phyloP scores from a whole-genome alignment of 64 coral and sea anemone species.

The Pachyseris speciosa region DNA sequence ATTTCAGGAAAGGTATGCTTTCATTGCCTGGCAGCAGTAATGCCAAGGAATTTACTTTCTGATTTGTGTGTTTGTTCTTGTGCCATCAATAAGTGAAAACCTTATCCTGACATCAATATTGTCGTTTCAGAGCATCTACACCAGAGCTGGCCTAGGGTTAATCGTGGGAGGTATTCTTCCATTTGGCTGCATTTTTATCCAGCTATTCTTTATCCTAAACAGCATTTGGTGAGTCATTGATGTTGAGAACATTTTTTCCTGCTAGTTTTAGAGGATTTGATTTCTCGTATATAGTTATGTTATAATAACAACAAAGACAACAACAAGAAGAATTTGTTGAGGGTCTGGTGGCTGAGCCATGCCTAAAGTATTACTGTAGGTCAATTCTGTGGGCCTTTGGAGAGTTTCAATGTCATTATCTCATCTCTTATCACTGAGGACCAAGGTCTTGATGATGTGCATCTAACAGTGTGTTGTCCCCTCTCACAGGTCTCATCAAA shows the following conservation, averaged over 20 bases:
- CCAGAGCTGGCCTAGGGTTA: slow-evolving; percentile 79
- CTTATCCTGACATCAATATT: not conserved
- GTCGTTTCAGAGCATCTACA: slow-evolving; percentile 90
- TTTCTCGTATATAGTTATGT: no score
- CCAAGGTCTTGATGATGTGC: not conserved
- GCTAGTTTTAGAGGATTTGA: no score
- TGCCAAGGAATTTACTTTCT: not conserved
- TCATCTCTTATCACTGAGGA: no score
- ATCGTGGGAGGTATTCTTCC: slow-evolving; percentile 93
- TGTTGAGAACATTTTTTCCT: no score
- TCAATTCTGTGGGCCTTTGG: no score
- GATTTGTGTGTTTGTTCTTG: not conserved
- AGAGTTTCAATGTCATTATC: no score
- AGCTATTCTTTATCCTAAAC: slow-evolving; percentile 95
- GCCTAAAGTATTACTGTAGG: no score
- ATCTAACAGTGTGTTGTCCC: not conserved
- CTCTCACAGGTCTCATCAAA: slow-evolving; percentile 95
- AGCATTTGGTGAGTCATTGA: slow-evolving; percentile 92
- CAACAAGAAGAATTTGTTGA: no score
- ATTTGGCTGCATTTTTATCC: slow-evolving; percentile 99
- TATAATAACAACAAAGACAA: no score
- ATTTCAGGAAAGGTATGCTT: slow-evolving; percentile 89
- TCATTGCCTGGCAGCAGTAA: not conserved
- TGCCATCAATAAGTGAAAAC: not conserved
- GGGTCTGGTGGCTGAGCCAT: no score